Conservation (phyloP, 2,113 vertebrate species). For the Paradisaea rubra region DNA sequence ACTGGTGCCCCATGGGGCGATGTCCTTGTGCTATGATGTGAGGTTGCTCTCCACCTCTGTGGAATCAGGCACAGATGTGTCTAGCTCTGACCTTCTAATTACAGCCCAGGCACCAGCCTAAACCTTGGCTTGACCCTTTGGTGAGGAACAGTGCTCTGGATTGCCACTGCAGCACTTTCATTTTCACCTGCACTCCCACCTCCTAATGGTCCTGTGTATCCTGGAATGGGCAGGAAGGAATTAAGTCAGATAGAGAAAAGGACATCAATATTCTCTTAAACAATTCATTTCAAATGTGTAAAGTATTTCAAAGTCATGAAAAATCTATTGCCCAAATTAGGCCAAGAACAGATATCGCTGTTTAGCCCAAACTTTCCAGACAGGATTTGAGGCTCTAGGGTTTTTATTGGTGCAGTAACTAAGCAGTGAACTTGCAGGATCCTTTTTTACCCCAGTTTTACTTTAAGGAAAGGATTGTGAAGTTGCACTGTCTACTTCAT, state of each 20-base stretch:
- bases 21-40: accelerated
- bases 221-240: not conserved
- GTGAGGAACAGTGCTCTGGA: not conserved
- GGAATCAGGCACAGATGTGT: not conserved
- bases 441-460: not conserved
- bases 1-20: accelerated
- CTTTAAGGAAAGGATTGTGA: not conserved
- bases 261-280: not conserved
- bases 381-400: not conserved
- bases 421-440: not conserved
- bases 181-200: not conserved
- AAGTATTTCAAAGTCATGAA: not conserved
- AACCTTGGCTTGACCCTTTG: not conserved
- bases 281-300: not conserved
- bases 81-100: not conserved
- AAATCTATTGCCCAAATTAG: not conserved
- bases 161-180: not conserved
- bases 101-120: not conserved
- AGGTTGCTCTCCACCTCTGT: not conserved
- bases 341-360: not conserved
- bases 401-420: not conserved
- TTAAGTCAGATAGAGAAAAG: not conserved
- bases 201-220: accelerated
- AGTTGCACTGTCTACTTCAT: not conserved
- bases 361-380: not conserved